phyloP scores from a whole-genome alignment of 2,113 vertebrate genomes.

The Zapornia atra region DNA sequence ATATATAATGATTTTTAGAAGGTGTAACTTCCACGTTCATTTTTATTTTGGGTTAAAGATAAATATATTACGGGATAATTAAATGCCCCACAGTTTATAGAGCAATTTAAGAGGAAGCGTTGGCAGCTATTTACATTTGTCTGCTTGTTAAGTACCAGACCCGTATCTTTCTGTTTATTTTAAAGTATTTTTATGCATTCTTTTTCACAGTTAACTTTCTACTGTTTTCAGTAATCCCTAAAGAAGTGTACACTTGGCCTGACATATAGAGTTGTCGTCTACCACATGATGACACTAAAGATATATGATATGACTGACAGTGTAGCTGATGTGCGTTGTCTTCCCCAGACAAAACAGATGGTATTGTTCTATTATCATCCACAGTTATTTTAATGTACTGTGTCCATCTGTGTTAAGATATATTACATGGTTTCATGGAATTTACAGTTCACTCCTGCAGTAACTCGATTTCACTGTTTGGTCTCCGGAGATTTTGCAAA shows the following conservation, averaged over 20 bases:
- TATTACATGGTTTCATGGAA: conserved; percentile 99
- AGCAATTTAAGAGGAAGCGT: conserved; percentile 53
- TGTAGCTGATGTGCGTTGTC: conserved; percentile 90
- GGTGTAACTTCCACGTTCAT: conserved; percentile 57
- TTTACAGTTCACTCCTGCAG: conserved; percentile 98
- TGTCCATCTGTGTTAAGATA: conserved; percentile 99
- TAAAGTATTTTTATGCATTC: conserved; percentile 74
- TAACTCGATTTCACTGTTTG: conserved; percentile 96
- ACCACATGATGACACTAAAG: conserved; percentile 97
- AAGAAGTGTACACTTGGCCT: conserved; percentile 91
- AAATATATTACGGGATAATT: conserved; percentile 70
- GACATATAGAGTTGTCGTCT: conserved; percentile 96
- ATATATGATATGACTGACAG: conserved; percentile 97
- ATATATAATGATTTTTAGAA: conserved; percentile 70
- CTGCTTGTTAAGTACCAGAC: conserved; percentile 55
- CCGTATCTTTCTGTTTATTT: conserved; percentile 67
- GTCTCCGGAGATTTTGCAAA: conserved; percentile 95
- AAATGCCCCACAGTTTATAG: conserved; percentile 59
- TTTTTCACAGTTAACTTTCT: conserved; percentile 81
- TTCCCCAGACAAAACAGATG: conserved; percentile 97
- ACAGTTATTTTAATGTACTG: conserved; percentile 89
- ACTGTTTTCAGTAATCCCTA: conserved; percentile 85
- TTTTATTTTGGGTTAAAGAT: conserved; percentile 69
- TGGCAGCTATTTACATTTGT: conserved; percentile 71
- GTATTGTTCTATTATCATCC: conserved; percentile 99